These are phyloP conservation scores for Xerus inauris DNA, from an alignment of 2,113 vertebrate genomes.

Conservation along the genomic window DNA sequence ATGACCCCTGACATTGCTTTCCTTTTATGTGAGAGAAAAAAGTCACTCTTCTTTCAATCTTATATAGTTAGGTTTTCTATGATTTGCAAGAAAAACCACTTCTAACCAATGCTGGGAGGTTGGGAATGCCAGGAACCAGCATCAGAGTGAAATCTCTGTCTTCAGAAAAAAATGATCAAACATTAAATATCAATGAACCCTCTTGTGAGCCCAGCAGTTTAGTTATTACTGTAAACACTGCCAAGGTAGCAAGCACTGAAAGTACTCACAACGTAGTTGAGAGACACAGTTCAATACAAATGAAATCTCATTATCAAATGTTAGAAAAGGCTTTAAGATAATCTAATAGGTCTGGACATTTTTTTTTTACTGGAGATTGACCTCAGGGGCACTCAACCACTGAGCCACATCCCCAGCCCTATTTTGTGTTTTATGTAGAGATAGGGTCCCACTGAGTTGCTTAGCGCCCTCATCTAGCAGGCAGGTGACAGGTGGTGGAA, in stretches of 20 bases:
- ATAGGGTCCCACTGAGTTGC: too few species aligned
- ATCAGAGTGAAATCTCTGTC: not conserved
- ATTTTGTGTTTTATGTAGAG: too few species aligned
- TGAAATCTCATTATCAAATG: not conserved
- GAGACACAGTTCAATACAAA: not conserved
- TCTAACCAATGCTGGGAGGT: not conserved
- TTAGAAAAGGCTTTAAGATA: slow-evolving; percentile 13
- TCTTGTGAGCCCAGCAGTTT: not conserved
- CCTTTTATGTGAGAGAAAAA: not conserved
- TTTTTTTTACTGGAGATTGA: too few species aligned
- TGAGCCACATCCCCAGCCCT: too few species aligned
- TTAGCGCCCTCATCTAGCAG: not conserved
- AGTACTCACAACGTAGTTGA: not conserved
- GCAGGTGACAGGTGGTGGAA: not conserved
- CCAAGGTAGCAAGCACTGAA: not conserved
- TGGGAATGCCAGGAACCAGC: not conserved
- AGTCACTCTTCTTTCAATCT: not conserved
- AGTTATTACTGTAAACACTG: not conserved
- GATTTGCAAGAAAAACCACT: slow-evolving; percentile 2
- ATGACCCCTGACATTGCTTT: not conserved
- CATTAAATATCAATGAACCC: not conserved
- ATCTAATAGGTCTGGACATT: not conserved
- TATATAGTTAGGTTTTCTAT: not conserved
- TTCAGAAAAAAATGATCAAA: not conserved
- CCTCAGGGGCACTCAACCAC: too few species aligned